A percentile compares a stretch with the other conserved stretches of the same genome.
These are phyloP conservation scores for Drosophila dives DNA, from an alignment of 2,888 invertebrate species.

Conservation along the genomic window DNA sequence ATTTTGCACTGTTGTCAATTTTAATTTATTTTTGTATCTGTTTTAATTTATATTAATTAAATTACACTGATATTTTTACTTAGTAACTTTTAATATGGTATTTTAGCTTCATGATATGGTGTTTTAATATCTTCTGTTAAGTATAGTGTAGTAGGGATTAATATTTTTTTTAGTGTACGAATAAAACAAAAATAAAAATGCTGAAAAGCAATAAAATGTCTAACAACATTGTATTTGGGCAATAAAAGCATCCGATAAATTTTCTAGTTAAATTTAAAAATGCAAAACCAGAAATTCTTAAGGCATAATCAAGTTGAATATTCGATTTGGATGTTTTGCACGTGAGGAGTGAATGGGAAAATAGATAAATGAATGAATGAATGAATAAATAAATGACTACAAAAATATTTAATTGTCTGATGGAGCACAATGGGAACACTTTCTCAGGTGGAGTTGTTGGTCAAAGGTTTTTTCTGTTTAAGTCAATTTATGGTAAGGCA, in stretches of 20 bases:
- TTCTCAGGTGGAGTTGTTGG: not conserved
- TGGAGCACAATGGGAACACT: not conserved
- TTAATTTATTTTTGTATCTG: not conserved
- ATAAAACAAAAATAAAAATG: not conserved
- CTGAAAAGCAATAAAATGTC: constrained; percentile 15
- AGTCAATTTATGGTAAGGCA: constrained; percentile 3
- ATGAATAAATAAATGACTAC: not conserved
- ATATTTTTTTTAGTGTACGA: not conserved
- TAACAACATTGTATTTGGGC: constrained; percentile 9
- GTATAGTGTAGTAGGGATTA: not conserved
- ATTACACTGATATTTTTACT: not conserved
- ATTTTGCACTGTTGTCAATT: not conserved
- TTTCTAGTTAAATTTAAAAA: not conserved
- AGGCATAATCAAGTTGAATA: not conserved
- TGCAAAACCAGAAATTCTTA: not conserved
- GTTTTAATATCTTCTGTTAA: not conserved
- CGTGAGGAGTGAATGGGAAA: not conserved
- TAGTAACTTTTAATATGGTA: not conserved
- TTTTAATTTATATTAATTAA: not conserved
- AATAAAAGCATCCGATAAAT: constrained; percentile 10
- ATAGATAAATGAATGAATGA: not conserved
- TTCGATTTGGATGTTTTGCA: not conserved
- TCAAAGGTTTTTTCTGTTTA: too few species aligned
- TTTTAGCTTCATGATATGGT: not conserved
- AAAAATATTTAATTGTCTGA: not conserved